Evolutionary conservation across 2,888 invertebrate species (phyloP), one percentile per base, ranked within the genome.

Genomic region (Hydriomena furcata): DNA sequence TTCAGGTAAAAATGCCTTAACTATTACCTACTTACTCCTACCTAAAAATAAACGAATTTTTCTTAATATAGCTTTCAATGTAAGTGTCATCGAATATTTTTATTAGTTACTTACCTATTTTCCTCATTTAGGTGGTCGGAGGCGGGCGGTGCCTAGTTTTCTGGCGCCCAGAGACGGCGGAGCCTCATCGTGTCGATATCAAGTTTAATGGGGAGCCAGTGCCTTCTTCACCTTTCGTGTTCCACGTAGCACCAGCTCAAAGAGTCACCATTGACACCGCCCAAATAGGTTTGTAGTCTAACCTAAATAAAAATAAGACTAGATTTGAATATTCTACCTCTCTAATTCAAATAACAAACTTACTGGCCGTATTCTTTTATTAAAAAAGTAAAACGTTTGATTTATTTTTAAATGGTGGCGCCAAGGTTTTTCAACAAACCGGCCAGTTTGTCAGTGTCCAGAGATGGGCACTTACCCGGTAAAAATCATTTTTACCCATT

Each of bases 191-290:
- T 69, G 97, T 98, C 62, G 98, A 98, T 82, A 98, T 98, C 51
- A 98, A 97, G 87, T 98, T 98, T 84, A 98, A 98, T 79, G 97
- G 97, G 37, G 97, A 98, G 83, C 96, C 97, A 13, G 97, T 98
- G 20, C 94, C 95, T 52, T 96, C 96, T 58, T 98, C 97, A 68
- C 98, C 98, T 5, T 97, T 97, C 66, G 93, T 97, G 30, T 97
- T 97, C 73, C 94, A 96, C 60, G 89, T 90, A 25, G 83, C 87
- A 5, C 87, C 90, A 41, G 88, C 89, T 27, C 90, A 89, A 46
- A 78, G 84, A 66, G 87, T 90, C 49, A 82, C 82, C 35, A 85
- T 90, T 43, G 89, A 90, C 51, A 89, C 89, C 2, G 73, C 87
- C 32, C 88, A 88, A 82, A 75, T 90, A 58, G 90, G 90, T 88